Conservation (phyloP, 2,113 vertebrate genomes). For the Pseudorasbora parva region DNA sequence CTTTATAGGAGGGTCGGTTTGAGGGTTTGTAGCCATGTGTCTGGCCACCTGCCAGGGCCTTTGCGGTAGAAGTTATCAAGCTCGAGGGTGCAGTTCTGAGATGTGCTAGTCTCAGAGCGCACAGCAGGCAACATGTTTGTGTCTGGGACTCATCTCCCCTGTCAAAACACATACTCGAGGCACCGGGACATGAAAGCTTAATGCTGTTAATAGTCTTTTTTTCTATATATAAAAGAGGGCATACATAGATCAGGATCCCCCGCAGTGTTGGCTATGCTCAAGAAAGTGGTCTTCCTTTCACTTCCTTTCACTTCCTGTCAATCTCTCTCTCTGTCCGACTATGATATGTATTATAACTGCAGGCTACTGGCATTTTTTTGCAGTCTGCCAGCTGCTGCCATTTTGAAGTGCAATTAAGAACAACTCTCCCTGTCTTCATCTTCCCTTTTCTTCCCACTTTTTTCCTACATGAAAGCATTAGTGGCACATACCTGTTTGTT, state of each 20-base stretch:
- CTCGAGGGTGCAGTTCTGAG: slow-evolving; percentile 8
- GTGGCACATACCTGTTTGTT: slow-evolving; percentile 64
- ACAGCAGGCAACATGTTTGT: slow-evolving; percentile 53
- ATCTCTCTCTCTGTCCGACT: slow-evolving; percentile 54
- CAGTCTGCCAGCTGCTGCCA: slow-evolving; percentile 59
- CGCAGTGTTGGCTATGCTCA: slow-evolving; percentile 57
- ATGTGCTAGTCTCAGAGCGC: slow-evolving; percentile 42
- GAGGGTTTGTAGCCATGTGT: not conserved
- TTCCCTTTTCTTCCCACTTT: slow-evolving; percentile 51
- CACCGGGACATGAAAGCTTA: slow-evolving; percentile 62
- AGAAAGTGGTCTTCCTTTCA: slow-evolving; percentile 51
- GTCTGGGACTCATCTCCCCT: slow-evolving; percentile 58
- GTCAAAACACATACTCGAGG: slow-evolving; percentile 44
- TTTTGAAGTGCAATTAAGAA: slow-evolving; percentile 68
- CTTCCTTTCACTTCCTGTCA: slow-evolving; percentile 34
- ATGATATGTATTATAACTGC: slow-evolving; percentile 62
- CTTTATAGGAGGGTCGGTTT: not conserved
- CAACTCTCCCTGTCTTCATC: not conserved
- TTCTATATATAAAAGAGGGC: slow-evolving; percentile 53
- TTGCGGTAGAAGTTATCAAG: not conserved
- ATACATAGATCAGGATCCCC: slow-evolving; percentile 58
- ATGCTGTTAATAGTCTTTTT: slow-evolving; percentile 60
- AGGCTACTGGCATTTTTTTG: slow-evolving; percentile 44
- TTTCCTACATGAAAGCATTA: slow-evolving; percentile 58
- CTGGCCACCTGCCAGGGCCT: slow-evolving; percentile 11